Base-by-base conservation (phyloP, 2,113 vertebrate genomes). In the Notarius lentiginosus region DNA sequence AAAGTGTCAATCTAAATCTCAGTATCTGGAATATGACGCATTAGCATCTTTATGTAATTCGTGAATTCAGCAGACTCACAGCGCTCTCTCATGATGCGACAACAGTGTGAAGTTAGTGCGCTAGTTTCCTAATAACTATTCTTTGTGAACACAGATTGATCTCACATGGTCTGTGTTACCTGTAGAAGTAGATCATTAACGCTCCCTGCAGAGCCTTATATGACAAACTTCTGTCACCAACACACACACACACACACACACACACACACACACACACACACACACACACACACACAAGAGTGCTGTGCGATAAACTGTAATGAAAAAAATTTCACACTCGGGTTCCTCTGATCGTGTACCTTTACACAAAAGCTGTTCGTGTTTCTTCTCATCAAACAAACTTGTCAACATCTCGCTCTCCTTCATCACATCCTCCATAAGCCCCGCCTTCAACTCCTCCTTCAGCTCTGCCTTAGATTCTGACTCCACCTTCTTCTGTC, bases 121-220 rank as follows among this genome's bases (percentile, higher is more conserved):
- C 5, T 7, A 17, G 27, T 14, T 41, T 60, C 34, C 34, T 41
- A 2, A 0, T 41, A 41, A 41, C 34, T 41, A 41, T 41, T 41
- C 34, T 41, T 3, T 41, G 34, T 41, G 34, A 41, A 41, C 34
- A 41, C 34, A 41, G 2, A 41, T 41, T 41, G 34, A 41, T 41
- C 34, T 41, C 34, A 41, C 34, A 41, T 41, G 2, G 34, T 41
- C 34, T 41, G 34, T 41, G 34, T 41, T 94, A 98, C 98, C 98
- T 99, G 95, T 99, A 99, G 93, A 99, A 99, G 91, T 97, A 96
- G 89, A 99, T 99, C 98, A 99, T 99, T 90, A 99, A 91, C 34
- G 98, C 98, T 9, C 98, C 98, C 90, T 99, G 96, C 27, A 97
- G 92, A 5, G 96, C 97, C 91, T 95, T 96, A 79, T 97, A 97